Evolutionary conservation across 2,113 vertebrate species (phyloP).

Genomic region (Cricetomys ansorgei): DNA sequence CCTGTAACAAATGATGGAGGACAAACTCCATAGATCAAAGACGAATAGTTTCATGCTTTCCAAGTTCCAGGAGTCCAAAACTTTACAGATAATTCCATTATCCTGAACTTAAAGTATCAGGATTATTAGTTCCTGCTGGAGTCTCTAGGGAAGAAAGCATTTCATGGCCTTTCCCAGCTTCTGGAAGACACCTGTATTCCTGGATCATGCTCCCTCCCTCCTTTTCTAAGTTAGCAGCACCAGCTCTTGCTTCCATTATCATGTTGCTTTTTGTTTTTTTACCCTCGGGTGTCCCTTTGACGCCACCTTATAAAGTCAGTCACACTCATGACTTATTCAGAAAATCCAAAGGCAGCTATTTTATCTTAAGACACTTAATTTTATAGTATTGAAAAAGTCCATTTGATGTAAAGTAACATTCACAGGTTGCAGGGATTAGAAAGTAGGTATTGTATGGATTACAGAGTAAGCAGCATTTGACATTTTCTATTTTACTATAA

Average conservation of each 20-base stretch:
- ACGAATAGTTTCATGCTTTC: not conserved
- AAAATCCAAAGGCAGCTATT: not conserved
- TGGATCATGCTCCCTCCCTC: not conserved
- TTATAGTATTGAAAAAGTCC: not conserved
- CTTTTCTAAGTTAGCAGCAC: not conserved
- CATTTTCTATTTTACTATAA: not conserved
- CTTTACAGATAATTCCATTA: not conserved
- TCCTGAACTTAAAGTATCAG: not conserved
- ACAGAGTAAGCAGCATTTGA: not conserved
- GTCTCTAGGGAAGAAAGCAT: not conserved
- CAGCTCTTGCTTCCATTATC: not conserved
- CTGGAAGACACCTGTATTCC: not conserved
- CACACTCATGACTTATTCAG: not conserved
- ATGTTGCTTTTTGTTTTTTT: not conserved
- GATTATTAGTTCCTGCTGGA: not conserved
- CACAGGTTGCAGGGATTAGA: not conserved
- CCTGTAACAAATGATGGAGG: not conserved
- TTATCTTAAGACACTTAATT: not conserved
- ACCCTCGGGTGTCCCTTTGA: not conserved
- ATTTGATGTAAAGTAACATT: not conserved
- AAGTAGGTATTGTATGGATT: not conserved
- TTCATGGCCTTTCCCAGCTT: rapidly evolving
- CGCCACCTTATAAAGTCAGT: too few relatives aligned
- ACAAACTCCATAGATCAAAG: not conserved
- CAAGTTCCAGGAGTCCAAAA: not conserved